These are phyloP conservation scores for Xiphorhynchus erythropygius DNA, from an alignment of 2,797 vertebrate species.

Conservation along the genomic window DNA sequence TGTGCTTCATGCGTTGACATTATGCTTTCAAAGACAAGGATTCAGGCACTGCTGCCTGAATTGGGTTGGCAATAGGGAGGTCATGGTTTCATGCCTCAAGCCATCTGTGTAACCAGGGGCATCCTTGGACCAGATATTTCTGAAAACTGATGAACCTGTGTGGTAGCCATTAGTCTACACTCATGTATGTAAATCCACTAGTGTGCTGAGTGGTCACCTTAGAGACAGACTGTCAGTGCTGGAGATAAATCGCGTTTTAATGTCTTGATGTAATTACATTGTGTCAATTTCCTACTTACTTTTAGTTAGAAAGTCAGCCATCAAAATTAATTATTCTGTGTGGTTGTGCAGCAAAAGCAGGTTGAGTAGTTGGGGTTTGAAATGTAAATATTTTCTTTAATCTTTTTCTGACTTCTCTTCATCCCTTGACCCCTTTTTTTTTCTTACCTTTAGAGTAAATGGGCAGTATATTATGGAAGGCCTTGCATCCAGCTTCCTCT, in stretches of 20 bases:
- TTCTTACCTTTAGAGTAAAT: slow-evolving; percentile 85
- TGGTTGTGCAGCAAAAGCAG: neutral
- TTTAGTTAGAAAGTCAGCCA: neutral
- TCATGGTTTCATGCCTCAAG: fast-evolving
- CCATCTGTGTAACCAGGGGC: neutral
- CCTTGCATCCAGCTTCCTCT: slow-evolving; percentile 96
- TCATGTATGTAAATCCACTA: fast-evolving
- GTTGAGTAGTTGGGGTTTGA: neutral
- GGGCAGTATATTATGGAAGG: slow-evolving; percentile 99
- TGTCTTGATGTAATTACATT: neutral
- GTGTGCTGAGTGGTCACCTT: neutral
- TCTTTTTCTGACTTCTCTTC: neutral
- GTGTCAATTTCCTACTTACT: neutral
- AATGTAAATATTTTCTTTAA: neutral
- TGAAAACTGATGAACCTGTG: neutral
- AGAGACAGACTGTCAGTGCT: neutral
- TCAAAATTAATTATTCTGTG: neutral
- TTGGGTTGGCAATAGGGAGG: fast-evolving
- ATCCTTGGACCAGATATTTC: neutral
- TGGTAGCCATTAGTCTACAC: neutral
- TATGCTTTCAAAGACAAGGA: neutral
- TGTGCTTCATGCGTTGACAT: fast-evolving
- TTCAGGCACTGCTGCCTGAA: neutral
- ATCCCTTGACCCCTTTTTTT: neutral
- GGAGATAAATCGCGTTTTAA: neutral